phyloP scores from a whole-genome alignment of 1,140 invertebrate genomes.

The Cotesia chilonis region DNA sequence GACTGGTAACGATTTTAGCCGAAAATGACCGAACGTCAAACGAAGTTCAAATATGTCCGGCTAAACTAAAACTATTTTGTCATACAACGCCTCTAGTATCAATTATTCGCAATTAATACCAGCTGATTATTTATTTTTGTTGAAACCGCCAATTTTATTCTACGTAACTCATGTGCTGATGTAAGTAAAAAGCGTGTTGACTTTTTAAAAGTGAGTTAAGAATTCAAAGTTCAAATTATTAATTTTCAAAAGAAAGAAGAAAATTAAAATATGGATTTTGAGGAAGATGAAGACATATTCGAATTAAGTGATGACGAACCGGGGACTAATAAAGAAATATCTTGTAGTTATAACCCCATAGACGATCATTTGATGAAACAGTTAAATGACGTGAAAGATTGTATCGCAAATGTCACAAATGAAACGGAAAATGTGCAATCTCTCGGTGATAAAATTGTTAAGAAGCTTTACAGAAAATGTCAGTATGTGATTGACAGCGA shows the following conservation, averaged over 20 bases:
- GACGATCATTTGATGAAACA: slow-evolving; percentile 12
- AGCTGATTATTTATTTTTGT: no score
- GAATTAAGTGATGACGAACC: slow-evolving; percentile 4
- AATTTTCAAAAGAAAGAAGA: no score
- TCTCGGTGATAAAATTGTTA: background rate
- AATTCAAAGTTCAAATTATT: background rate
- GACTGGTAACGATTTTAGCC: no score
- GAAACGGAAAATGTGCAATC: slow-evolving; percentile 10
- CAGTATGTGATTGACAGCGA: background rate
- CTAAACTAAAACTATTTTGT: no score
- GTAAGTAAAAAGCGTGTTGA: no score
- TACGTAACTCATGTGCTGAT: no score
- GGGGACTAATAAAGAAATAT: no score
- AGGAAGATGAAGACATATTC: slow-evolving; percentile 13
- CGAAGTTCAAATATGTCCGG: no score
- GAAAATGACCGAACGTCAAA: no score
- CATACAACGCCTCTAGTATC: no score
- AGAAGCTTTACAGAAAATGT: background rate
- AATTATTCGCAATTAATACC: no score
- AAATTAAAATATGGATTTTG: background rate
- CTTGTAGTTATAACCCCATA: slow-evolving; percentile 14
- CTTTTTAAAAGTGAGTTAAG: background rate
- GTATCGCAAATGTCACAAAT: background rate
- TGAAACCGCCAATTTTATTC: no score
- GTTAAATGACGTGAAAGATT: slow-evolving; percentile 4